Evolutionary conservation across 2,113 vertebrate genomes (phyloP).

Genomic region (Anseranas semipalmata): DNA sequence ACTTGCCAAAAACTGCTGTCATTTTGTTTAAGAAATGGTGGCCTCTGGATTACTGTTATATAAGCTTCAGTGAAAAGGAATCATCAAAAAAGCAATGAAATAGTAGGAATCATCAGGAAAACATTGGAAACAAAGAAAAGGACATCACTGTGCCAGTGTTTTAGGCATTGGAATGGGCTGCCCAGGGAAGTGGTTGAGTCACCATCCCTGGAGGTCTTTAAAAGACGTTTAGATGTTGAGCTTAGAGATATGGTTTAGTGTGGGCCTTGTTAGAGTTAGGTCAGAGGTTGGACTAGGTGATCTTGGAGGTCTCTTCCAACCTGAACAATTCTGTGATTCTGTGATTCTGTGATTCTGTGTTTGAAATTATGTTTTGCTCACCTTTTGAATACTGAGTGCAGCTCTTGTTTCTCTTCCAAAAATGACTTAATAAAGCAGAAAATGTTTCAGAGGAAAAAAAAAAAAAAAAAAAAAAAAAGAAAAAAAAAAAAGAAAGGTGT

Average conservation of each 20-base stretch:
- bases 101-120: neutral
- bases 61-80: neutral
- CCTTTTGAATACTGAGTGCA: neutral
- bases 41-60: neutral
- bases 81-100: neutral
- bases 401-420: neutral
- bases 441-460: neutral
- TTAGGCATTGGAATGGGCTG: too few species aligned
- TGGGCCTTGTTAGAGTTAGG: too few species aligned
- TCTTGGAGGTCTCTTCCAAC: too few species aligned
- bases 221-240: too few species aligned
- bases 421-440: neutral
- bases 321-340: too few species aligned
- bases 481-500: neutral
- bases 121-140: neutral
- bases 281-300: too few species aligned
- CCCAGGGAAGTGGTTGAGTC: too few species aligned
- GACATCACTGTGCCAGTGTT: neutral
- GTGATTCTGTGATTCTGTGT: too few species aligned
- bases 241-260: too few species aligned
- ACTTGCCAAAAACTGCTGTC: neutral
- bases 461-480: neutral
- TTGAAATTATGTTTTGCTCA: neutral
- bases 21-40: neutral
- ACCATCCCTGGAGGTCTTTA: too few species aligned